Evolutionary conservation across 2,888 invertebrate species (phyloP), one percentile per base, ranked within the genome.

Genomic region (Lapara coniferarum): DNA sequence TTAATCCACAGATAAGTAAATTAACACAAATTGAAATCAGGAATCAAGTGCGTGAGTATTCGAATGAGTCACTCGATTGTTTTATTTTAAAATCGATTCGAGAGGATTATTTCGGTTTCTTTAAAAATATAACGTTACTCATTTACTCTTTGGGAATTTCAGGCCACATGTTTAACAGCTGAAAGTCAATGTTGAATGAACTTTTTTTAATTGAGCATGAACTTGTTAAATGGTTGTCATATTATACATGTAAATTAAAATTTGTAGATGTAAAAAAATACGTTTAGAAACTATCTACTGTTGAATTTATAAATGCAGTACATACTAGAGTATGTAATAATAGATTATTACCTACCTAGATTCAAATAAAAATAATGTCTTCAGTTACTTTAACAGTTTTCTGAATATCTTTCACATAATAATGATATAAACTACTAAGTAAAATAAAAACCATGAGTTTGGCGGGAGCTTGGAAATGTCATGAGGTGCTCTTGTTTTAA

Each of bases 1-100:
- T 63, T 16, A 63, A 63, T 63, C 49, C 13, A 19, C 16, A 10
- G 63, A 63, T 63, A 63, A 49, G 63, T 49, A 49, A 63, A 63
- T 63, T 63, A 63, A 63, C 1, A 10, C 8, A 19, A 13, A 63
- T 19, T 16, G 19, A 12, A 63, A 46, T 63, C 19, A 46, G 55
- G 10, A 10, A 10, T 55, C 12, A 49, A 13, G 16, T 46, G 16
- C 7, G 3, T n/a, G 6, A 2, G 16, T 19, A 46, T 59, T 46
- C 13, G 49, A 59, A 16, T 63, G 46, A 63, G 46, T 63, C 63
- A 63, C 16, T 3, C 46, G 46, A 19, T 46, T 19, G 19, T 63
- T 59, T 16, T 16, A 44, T 44, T 46, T 59, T 46, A 19, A 55
- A 55, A 63, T 63, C 63, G 49, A 63, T 63, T 49, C 63, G 46